These are phyloP conservation scores for Lithophane ornitopus DNA, from an alignment of 2,888 invertebrate genomes.

Conservation along the genomic window DNA sequence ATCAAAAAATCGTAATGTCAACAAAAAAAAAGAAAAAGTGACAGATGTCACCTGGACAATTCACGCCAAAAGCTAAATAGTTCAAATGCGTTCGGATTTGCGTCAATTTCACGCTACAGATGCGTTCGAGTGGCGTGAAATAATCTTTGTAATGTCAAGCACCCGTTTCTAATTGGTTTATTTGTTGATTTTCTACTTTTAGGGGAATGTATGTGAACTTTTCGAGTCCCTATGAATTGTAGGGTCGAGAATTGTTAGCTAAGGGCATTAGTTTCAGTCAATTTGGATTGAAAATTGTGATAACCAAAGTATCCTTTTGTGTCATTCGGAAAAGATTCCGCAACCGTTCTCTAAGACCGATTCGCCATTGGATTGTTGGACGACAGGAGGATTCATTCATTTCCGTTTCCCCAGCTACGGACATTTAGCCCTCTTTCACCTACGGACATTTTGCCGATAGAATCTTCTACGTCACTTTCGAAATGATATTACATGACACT, in stretches of 20 bases:
- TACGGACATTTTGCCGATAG: too few species aligned
- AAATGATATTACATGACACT: not conserved
- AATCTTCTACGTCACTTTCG: too few species aligned
- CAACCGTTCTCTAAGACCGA: too few species aligned
- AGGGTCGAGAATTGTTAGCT: not conserved
- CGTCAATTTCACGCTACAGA: conserved; percentile 82
- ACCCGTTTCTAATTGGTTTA: conserved; percentile 75
- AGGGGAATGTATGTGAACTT: conserved; percentile 57
- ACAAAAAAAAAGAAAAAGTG: conserved; percentile 11
- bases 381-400: too few species aligned
- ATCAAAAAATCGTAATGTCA: too few species aligned
- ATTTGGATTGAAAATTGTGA: conserved; percentile 18
- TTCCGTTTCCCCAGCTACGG: too few species aligned
- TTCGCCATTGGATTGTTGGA: too few species aligned
- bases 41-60: conserved; percentile 68
- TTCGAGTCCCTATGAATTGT: conserved; percentile 28
- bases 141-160: conserved; percentile 74
- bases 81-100: conserved; percentile 70
- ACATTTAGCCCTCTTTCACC: too few species aligned
- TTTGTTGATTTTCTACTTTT: conserved; percentile 64
- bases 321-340: not conserved
- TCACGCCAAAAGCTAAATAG: conserved; percentile 65
- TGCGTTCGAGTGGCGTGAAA: conserved; percentile 79
- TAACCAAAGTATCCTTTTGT: not conserved
- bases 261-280: conserved; percentile 24